These are phyloP conservation scores for Nilaparvata lugens DNA, from an alignment of 1,140 invertebrate species.

Conservation along the genomic window DNA sequence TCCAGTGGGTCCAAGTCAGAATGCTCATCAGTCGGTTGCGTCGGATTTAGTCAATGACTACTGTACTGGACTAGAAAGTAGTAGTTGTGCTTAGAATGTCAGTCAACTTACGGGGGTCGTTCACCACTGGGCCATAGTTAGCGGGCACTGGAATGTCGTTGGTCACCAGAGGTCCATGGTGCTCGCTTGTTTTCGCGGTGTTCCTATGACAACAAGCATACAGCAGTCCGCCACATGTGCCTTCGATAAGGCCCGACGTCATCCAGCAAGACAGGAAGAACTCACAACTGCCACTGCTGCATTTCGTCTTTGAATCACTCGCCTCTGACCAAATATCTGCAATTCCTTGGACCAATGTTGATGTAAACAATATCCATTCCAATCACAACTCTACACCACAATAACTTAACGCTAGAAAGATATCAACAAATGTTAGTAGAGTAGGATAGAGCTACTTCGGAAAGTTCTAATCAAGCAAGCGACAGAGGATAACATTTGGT, in stretches of 20 bases:
- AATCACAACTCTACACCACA: neutral
- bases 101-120: constrained; percentile 58
- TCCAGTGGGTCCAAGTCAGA: too few relatives aligned
- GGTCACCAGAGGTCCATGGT: constrained; percentile 42
- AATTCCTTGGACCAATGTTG: neutral
- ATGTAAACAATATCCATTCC: neutral
- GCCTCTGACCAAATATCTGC: constrained; percentile 24
- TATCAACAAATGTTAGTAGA: too few relatives aligned
- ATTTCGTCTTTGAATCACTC: constrained; percentile 43
- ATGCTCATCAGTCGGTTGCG: too few relatives aligned
- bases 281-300: constrained; percentile 71
- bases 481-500: too few relatives aligned
- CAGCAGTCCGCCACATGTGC: constrained; percentile 69
- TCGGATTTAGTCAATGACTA: too few relatives aligned
- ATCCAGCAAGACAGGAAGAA: constrained; percentile 91
- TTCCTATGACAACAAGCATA: constrained; percentile 80
- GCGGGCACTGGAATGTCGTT: constrained; percentile 32
- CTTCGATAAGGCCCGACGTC: constrained; percentile 76
- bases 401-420: too few relatives aligned
- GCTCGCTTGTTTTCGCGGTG: constrained; percentile 55
- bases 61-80: too few relatives aligned
- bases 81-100: neutral
- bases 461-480: too few relatives aligned
- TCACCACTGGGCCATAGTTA: constrained; percentile 57
- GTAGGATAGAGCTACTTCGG: too few relatives aligned